Conservation (phyloP, 35 echinoderm and acorn worm genomes). For the Apostichopus japonicus region DNA sequence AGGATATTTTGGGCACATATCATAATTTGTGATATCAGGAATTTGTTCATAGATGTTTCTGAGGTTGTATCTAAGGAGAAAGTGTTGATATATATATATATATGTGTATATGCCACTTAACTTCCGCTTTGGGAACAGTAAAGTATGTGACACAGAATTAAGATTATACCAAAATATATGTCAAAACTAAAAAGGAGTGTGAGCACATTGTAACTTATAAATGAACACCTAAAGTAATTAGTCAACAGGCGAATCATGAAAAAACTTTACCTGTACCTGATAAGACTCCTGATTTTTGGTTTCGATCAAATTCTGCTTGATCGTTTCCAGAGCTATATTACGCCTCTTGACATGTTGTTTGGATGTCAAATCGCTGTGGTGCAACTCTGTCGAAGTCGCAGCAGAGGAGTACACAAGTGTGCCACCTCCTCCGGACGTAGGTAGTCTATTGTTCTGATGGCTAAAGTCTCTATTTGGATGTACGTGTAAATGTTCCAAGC, state of each 20-base stretch:
- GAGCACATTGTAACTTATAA: no score
- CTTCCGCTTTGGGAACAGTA: no score
- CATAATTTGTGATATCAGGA: no score
- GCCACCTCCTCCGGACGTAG: background rate
- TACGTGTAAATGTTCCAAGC: constrained; percentile 68
- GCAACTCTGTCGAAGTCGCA: background rate
- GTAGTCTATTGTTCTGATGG: constrained; percentile 6
- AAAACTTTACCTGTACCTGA: background rate
- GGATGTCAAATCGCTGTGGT: background rate
- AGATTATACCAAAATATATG: no score
- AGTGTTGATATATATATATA: no score
- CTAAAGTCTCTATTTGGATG: constrained; percentile 29
- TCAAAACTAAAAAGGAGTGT: no score
- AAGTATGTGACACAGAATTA: no score
- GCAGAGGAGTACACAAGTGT: background rate
- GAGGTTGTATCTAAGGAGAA: no score
- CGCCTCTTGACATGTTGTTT: constrained; percentile 9
- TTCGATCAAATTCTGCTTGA: constrained; percentile 4
- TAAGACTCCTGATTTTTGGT: background rate
- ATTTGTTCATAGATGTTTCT: no score
- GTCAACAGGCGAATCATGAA: background rate
- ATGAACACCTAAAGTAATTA: no score
- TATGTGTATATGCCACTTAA: no score
- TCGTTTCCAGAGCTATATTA: constrained; percentile 35
- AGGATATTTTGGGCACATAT: no score